phyloP scores from a whole-genome alignment of 1,140 invertebrate genomes.

The Drosophila hydei region DNA sequence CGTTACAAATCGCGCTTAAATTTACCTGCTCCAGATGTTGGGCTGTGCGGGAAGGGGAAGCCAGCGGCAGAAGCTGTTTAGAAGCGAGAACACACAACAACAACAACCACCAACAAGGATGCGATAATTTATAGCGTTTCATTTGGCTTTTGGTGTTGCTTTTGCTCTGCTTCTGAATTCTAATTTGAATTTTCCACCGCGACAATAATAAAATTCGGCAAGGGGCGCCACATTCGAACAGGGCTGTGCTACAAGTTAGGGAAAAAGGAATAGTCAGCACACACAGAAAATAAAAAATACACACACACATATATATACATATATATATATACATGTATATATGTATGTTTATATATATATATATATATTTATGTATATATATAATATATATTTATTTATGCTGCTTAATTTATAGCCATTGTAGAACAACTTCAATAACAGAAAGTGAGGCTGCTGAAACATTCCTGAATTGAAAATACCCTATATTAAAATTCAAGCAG shows the following conservation, averaged over 20 bases:
- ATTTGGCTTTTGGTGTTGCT: conserved; percentile 51
- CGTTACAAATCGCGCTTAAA: conserved; percentile 83
- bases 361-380: not conserved
- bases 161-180: conserved; percentile 60
- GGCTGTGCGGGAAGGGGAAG: conserved; percentile 2
- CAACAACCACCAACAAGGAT: conserved; percentile 77
- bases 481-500: conserved; percentile 5
- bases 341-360: conserved; percentile 17
- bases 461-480: not conserved
- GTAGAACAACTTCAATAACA: conserved; percentile 58
- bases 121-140: conserved; percentile 83
- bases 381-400: conserved; percentile 75
- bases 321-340: conserved; percentile 1
- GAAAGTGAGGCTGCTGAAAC: not conserved
- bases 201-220: conserved; percentile 64
- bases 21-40: conserved; percentile 66
- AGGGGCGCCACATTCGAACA: conserved; percentile 22
- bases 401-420: conserved; percentile 75
- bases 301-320: conserved; percentile 14
- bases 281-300: conserved; percentile 65
- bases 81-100: conserved; percentile 26
- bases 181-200: conserved; percentile 82
- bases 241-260: conserved; percentile 1
- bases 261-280: conserved; percentile 19
- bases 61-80: not conserved